Conservation (phyloP, 1,140 invertebrate species). For the Diabrotica virgifera region DNA sequence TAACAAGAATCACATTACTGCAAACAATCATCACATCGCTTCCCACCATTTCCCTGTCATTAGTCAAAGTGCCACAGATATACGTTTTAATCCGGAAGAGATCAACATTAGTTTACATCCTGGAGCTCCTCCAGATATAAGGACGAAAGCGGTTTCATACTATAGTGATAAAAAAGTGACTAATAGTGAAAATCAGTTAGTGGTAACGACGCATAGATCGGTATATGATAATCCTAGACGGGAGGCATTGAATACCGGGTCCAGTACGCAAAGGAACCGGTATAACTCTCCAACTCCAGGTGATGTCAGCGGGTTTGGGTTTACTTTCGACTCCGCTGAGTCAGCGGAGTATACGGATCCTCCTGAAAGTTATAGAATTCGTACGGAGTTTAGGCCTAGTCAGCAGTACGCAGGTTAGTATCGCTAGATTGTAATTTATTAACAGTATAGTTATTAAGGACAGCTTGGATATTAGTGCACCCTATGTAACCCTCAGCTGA, state of each 20-base stretch:
- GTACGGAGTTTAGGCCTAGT: conserved; percentile 25
- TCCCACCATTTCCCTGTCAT: conserved; percentile 37
- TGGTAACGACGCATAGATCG: conserved; percentile 21
- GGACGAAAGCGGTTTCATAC: conserved; percentile 37
- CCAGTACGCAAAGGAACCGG: conserved; percentile 19
- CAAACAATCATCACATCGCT: conserved; percentile 28
- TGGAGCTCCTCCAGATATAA: conserved; percentile 37
- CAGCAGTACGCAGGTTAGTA: conserved; percentile 16
- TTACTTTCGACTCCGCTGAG: conserved; percentile 28
- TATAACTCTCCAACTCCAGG: conserved; percentile 23
- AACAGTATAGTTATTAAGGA: too few species aligned
- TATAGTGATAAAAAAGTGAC: conserved; percentile 37
- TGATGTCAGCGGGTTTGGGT: conserved; percentile 32
- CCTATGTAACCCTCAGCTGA: too few species aligned
- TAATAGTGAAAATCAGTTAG: conserved; percentile 22
- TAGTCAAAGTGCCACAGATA: conserved; percentile 35
- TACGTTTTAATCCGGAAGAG: conserved; percentile 46
- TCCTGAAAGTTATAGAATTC: conserved; percentile 19
- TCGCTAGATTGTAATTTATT: background rate
- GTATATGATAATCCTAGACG: conserved; percentile 10
- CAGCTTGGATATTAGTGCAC: too few species aligned
- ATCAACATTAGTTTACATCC: conserved; percentile 46
- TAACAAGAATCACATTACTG: conserved; percentile 27
- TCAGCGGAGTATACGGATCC: conserved; percentile 9
- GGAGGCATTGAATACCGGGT: background rate